These are phyloP conservation scores for Meandrina meandrites DNA, from an alignment of 92 coral and sea anemone genomes.

Conservation along the genomic window DNA sequence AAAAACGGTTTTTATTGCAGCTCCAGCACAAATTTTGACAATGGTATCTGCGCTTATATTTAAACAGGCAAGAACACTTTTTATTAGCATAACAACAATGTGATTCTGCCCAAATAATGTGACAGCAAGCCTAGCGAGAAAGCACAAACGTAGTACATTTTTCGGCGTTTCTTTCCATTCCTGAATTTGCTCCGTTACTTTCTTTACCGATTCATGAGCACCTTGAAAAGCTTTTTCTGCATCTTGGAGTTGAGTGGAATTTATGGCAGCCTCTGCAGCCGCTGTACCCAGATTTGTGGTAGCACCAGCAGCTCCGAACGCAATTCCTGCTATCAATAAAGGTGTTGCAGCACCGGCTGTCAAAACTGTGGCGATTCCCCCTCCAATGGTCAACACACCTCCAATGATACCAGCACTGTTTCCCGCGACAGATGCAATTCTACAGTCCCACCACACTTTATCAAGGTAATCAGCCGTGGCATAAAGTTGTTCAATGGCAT, in stretches of 20 bases:
- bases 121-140: background rate
- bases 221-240: slow-evolving; percentile 2
- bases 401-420: slow-evolving; percentile 1
- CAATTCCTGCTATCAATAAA: background rate
- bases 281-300: background rate
- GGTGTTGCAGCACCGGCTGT: slow-evolving; percentile 1
- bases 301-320: slow-evolving; percentile 19
- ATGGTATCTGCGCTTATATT: background rate
- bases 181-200: background rate
- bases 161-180: background rate
- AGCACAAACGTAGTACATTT: background rate
- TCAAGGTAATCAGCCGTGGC: background rate
- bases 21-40: background rate
- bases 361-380: slow-evolving; percentile 2
- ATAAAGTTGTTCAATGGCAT: background rate
- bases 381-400: slow-evolving; percentile 13
- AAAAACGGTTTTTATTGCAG: background rate
- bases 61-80: background rate
- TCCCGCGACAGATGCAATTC: slow-evolving; percentile 1
- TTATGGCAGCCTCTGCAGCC: background rate
- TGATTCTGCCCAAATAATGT: background rate
- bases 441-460: slow-evolving; percentile 6
- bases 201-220: background rate
- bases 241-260: background rate
- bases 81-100: background rate